Evolutionary conservation across 2,888 invertebrate species (phyloP), one percentile per base, ranked within the genome.

Genomic region (Tortrix viridana): DNA sequence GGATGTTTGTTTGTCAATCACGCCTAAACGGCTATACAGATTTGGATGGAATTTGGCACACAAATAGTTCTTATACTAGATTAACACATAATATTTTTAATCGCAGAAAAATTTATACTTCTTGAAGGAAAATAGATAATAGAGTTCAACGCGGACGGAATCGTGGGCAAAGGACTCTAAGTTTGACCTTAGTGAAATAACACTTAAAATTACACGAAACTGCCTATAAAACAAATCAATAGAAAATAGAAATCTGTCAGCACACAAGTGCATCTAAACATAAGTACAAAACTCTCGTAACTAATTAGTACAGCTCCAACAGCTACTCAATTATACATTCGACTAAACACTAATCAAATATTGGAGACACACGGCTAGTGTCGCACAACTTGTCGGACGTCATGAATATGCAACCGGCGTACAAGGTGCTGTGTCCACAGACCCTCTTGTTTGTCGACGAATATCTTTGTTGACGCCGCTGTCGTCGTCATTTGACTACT

Each of bases 401-500:
- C 84, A 91, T 91, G 86, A 89, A 92, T 92, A 90, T 90, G 89
- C 86, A 90, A 85, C 80, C 80, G 74, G 81, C 79, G 79, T 82
- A 80, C 79, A 80, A 85, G 82, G 84, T 84, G 82, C 75, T 85
- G 84, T 79, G 76, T 87, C 83, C 80, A 84, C 79, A 79, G 82
- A 80, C 80, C 78, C 81, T 80, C 82, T 80, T 89, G 80, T 89
- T 88, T 91, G 88, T 82, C 81, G 74, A 86, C 83, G 86, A 88
- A 88, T 90, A 84, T 81, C 84, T 86, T 84, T 86, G 85, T 86
- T 85, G 83, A 79, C 78, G 82, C 83, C 82, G 80, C 80, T 80
- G 79, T 77, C 79, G 83, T 81, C 80, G 80, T 74, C 83, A 67
- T 67, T 71, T 59, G 56, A 50, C 53, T 58, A 58, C 54, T 62